Conservation (phyloP, 2,113 vertebrate genomes). For the Mus spicilegus region DNA sequence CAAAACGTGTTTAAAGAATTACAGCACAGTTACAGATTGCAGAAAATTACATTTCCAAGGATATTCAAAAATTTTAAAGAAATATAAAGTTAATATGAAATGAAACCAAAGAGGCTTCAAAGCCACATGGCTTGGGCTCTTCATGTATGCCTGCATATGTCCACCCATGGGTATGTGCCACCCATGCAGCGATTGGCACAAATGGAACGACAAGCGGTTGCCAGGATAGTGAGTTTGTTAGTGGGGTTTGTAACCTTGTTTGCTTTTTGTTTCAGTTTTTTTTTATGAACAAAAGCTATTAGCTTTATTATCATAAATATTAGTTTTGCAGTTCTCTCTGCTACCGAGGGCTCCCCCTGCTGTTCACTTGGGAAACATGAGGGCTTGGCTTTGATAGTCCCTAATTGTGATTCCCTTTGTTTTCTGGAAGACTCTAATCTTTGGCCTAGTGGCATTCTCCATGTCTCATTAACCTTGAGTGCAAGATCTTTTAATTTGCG, state of each 20-base stretch:
- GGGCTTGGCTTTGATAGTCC: not conserved
- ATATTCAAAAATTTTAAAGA: conserved; percentile 27
- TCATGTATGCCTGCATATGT: too few species aligned
- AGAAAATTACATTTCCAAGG: not conserved
- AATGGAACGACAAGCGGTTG: not conserved
- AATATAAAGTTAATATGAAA: not conserved
- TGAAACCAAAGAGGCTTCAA: not conserved
- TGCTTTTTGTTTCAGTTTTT: conserved; percentile 18
- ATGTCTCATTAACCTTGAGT: conserved; percentile 1
- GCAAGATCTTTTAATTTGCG: not conserved
- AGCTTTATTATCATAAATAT: conserved; percentile 63
- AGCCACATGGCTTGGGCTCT: not conserved
- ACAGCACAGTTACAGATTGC: not conserved
- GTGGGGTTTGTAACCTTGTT: not conserved
- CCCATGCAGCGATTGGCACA: not conserved
- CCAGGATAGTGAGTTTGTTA: not conserved
- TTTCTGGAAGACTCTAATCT: conserved; percentile 3
- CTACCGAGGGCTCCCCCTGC: conserved; percentile 78
- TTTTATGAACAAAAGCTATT: conserved; percentile 11
- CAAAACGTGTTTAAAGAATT: conserved; percentile 13
- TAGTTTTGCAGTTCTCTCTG: conserved; percentile 73
- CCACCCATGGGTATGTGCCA: not conserved
- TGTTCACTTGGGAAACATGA: conserved; percentile 60
- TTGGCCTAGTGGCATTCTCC: not conserved
- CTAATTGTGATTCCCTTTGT: not conserved